phyloP scores from a whole-genome alignment of 2,888 invertebrate species.

The Synergus gifuensis region DNA sequence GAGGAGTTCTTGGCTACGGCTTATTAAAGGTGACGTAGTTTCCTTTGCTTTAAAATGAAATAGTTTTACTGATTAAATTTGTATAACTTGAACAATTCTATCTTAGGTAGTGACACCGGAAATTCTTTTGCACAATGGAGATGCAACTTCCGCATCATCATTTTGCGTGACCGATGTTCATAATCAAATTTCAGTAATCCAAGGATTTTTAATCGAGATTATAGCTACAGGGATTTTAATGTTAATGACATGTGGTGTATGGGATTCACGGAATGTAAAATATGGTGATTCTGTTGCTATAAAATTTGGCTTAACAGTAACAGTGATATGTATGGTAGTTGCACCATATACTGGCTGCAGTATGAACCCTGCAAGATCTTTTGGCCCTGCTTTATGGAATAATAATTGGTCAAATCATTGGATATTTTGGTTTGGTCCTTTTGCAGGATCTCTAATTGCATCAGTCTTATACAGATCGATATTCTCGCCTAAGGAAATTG shows the following conservation, averaged over 20 bases:
- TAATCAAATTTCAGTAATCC: slow-evolving; percentile 75
- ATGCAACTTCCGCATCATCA: slow-evolving; percentile 70
- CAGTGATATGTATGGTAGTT: slow-evolving; percentile 83
- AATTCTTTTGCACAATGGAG: slow-evolving; percentile 63
- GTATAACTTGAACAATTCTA: no score
- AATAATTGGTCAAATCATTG: slow-evolving; percentile 84
- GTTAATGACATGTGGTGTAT: slow-evolving; percentile 84
- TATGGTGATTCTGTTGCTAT: slow-evolving; percentile 84
- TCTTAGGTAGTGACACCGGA: slow-evolving; percentile 23
- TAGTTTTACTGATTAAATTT: no score
- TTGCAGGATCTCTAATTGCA: slow-evolving; percentile 75
- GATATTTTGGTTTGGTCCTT: slow-evolving; percentile 86
- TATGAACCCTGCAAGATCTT: slow-evolving; percentile 85
- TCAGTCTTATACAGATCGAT: slow-evolving; percentile 77
- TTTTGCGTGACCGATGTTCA: slow-evolving; percentile 84
- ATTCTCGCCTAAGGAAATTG: slow-evolving; percentile 44
- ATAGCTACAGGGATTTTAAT: slow-evolving; percentile 83
- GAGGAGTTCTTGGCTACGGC: slow-evolving; percentile 85
- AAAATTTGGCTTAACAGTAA: slow-evolving; percentile 84
- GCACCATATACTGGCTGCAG: slow-evolving; percentile 86
- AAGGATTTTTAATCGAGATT: slow-evolving; percentile 70
- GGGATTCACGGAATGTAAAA: slow-evolving; percentile 84
- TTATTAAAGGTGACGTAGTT: slow-evolving; percentile 79
- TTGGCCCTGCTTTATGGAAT: slow-evolving; percentile 87
- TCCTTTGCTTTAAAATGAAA: not conserved